Evolutionary conservation across 2,888 invertebrate species (phyloP), one percentile per base, ranked within the genome.

Genomic region (Lithophane socia): DNA sequence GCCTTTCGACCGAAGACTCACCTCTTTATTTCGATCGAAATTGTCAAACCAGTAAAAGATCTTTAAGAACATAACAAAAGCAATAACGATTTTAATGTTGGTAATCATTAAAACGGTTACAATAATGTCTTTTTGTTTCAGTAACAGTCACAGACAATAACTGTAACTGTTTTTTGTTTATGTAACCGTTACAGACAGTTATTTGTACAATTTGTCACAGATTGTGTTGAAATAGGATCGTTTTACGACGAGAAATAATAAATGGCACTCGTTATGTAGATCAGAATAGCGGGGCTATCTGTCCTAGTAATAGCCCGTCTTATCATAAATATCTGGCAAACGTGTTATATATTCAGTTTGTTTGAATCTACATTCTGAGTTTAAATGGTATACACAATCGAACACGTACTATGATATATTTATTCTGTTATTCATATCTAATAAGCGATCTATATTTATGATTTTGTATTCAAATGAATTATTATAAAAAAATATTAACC

Each of bases 211-310:
- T 77, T 77, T 63, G 54, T 56, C 47, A 29, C 54, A 70, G 24
- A 77, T 77, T 78, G 7, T 49, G 61, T 49, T 49, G 61, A 63
- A 78, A 78, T 78, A 49, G 21, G 54, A 29, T 42, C 24, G 16
- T 63, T 56, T 54, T 2, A 16, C 29, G 60, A 58, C 60, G 3
- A 29, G 18, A 63, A 63, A 70, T 49, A 69, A 70, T 49, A 42
- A 70, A 49, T 78, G 49, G 29, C 29, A 63, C 42, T 49, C 49
- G 7, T 37, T 78, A 12, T 56, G 10, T 78, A 56, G 24, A 9
- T 70, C 12, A 49, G 8, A 21, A 60, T 24, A 24, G 54, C 44
- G 21, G 52, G 16, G 3, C 29, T 37, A 37, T 37, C 37, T 60
- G 18, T 61, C 2, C 29, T 52, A 16, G 21, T 54, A 61, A 54